These are phyloP conservation scores for Cosmia trapezina DNA, from an alignment of 2,888 invertebrate species.

Conservation along the genomic window DNA sequence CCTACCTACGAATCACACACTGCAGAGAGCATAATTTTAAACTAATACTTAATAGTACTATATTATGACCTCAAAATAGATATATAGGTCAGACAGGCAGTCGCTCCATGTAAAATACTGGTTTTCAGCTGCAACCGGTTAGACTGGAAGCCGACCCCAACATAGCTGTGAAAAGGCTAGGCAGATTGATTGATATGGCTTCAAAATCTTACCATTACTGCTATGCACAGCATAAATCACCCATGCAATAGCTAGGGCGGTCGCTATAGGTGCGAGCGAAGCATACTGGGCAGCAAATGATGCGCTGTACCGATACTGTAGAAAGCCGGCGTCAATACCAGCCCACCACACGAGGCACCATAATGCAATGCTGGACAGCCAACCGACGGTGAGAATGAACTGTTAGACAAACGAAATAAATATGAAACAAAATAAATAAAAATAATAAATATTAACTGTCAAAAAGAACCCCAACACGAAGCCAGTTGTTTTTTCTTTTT, in stretches of 20 bases:
- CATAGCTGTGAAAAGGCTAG: too few relatives aligned
- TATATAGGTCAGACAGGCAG: too few relatives aligned
- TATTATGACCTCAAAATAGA: too few relatives aligned
- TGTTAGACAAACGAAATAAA: conserved; percentile 63
- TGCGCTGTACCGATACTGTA: conserved; percentile 91
- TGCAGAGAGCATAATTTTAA: background rate
- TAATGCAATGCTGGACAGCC: conserved; percentile 85
- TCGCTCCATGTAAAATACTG: too few relatives aligned
- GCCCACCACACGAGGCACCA: conserved; percentile 91
- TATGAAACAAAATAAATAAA: too few relatives aligned
- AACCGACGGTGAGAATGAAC: conserved; percentile 89
- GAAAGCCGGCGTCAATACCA: conserved; percentile 90
- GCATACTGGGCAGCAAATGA: conserved; percentile 92
- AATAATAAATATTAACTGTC: too few relatives aligned
- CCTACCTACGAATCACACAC: background rate
- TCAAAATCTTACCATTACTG: conserved; percentile 84
- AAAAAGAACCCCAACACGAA: background rate
- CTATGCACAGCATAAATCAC: conserved; percentile 91
- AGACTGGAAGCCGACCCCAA: too few relatives aligned
- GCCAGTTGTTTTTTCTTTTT: background rate
- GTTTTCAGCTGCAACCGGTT: too few relatives aligned
- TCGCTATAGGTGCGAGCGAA: conserved; percentile 91
- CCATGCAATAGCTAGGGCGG: conserved; percentile 92
- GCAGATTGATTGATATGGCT: too few relatives aligned
- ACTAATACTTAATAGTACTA: background rate